These are phyloP conservation scores for Salminus brasiliensis DNA, from an alignment of 2,113 vertebrate genomes.

Conservation along the genomic window DNA sequence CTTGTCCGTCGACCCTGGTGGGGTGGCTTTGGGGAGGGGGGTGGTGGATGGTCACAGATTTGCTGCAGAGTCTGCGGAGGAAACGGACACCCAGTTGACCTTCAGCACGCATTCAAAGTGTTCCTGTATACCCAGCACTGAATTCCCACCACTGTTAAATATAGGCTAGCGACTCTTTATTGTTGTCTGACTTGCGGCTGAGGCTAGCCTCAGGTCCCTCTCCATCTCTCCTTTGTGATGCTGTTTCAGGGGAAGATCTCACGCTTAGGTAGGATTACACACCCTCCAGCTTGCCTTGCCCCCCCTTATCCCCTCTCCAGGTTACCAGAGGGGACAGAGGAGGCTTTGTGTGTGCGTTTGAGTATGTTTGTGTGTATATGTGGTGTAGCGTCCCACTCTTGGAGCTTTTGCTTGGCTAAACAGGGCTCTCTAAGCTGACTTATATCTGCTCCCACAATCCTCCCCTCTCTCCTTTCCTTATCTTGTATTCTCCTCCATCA, in stretches of 20 bases:
- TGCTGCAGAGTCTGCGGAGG: slow-evolving; percentile 69
- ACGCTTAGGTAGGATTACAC: slow-evolving; percentile 69
- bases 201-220: slow-evolving; percentile 54
- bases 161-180: slow-evolving; percentile 71
- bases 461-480: slow-evolving; percentile 34
- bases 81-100: slow-evolving; percentile 78
- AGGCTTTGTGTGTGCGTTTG: slow-evolving; percentile 40
- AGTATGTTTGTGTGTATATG: slow-evolving; percentile 28
- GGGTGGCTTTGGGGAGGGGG: background rate
- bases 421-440: slow-evolving; percentile 13
- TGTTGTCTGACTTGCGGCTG: slow-evolving; percentile 66
- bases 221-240: slow-evolving; percentile 64
- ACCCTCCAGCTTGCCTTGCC: slow-evolving; percentile 50
- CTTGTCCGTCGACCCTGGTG: slow-evolving; percentile 63
- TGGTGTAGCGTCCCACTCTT: slow-evolving; percentile 5
- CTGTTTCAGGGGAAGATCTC: slow-evolving; percentile 58
- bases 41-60: slow-evolving; percentile 54
- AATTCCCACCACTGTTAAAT: slow-evolving; percentile 82
- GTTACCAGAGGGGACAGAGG: slow-evolving; percentile 54
- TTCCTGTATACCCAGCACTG: slow-evolving; percentile 73
- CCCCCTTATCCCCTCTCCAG: slow-evolving; percentile 28
- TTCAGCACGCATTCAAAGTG: slow-evolving; percentile 80
- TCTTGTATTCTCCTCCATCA: slow-evolving; percentile 49
- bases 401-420: slow-evolving; percentile 26
- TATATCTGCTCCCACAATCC: slow-evolving; percentile 13